Percentiles rank a stretch among this genome's conserved stretches.
These are phyloP conservation scores for Oryzias dopingdopingensis DNA, from an alignment of 2,797 vertebrate species.

Conservation along the genomic window DNA sequence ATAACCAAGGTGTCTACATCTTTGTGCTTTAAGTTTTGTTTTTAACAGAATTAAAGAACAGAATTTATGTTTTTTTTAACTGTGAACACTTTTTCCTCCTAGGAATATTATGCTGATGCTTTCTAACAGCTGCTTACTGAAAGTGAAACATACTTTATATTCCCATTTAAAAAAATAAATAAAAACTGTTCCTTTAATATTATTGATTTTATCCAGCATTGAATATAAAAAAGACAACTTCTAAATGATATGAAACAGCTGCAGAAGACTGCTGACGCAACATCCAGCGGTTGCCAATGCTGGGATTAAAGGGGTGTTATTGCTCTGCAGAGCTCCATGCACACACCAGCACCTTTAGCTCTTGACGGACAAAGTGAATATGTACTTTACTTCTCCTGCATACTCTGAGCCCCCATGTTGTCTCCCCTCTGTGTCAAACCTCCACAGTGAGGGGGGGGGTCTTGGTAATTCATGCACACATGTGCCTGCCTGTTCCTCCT, in stretches of 20 bases:
- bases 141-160: too few relatives aligned
- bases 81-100: too few relatives aligned
- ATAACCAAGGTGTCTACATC: too few relatives aligned
- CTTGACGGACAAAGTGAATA: slow-evolving; percentile 70
- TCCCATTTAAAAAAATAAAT: too few relatives aligned
- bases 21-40: too few relatives aligned
- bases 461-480: slow-evolving; percentile 82
- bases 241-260: background rate
- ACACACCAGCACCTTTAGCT: slow-evolving; percentile 24
- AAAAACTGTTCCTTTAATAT: background rate
- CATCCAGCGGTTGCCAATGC: too few relatives aligned
- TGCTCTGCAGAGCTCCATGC: slow-evolving; percentile 10
- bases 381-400: slow-evolving; percentile 62
- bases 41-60: too few relatives aligned
- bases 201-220: slow-evolving; percentile 4
- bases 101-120: too few relatives aligned
- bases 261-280: background rate
- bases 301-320: too few relatives aligned
- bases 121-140: too few relatives aligned
- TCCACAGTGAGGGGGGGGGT: slow-evolving; percentile 44
- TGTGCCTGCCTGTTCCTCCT: slow-evolving; percentile 80
- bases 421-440: slow-evolving; percentile 70
- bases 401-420: slow-evolving; percentile 66
- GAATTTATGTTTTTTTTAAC: too few relatives aligned
- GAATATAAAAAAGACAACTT: too few relatives aligned